Evolutionary conservation across 2,113 vertebrate species (phyloP), one percentile per base, ranked within the genome.

Genomic region (Silurus meridionalis): DNA sequence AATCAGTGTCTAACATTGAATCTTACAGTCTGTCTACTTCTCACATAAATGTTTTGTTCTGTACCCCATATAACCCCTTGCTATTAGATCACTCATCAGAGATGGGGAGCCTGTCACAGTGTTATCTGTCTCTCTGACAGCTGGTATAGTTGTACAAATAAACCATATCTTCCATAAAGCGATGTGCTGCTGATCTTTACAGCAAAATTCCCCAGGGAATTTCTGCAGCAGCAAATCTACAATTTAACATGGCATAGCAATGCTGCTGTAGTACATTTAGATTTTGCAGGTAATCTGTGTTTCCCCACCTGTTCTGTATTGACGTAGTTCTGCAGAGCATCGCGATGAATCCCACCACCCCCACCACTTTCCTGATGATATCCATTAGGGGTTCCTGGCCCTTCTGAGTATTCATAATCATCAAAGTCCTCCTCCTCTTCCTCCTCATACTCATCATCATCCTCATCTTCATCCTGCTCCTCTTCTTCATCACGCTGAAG

Each of bases 281-380:
- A 46, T 61, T 8, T 9, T 93, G 92, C 74, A 88, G 19, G 48
- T 23, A n/a, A 11, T 25, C 25, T 53, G 2, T 63, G 6, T 69
- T 84, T 28, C 8, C 88, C 11, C 67, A 93, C 94, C 91, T 93
- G 58, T 90, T 95, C 94, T 83, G 95, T 95, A 90, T 96, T 95
- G 89, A 95, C 88, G 86, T 96, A 96, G 90, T 96, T 97, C 91
- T 97, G 97, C 89, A 98, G 92, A 2, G 96, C 97, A 21, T 96
- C 95, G 37, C 95, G 92, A 90, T 95, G 94, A 89, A 95, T 92
- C 55, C 93, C 94, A 83, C 92, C 94, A 1, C 96, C 89, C 21
- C 92, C 93, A 79, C 92, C 94, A 2, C 96, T 94, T 0, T 97
- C 97, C 46, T 96, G 96, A 0, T 96, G 96, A 92, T 95, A 98